Evolutionary conservation across 2,797 vertebrate species (phyloP).

Genomic region (Taeniopygia guttata): DNA sequence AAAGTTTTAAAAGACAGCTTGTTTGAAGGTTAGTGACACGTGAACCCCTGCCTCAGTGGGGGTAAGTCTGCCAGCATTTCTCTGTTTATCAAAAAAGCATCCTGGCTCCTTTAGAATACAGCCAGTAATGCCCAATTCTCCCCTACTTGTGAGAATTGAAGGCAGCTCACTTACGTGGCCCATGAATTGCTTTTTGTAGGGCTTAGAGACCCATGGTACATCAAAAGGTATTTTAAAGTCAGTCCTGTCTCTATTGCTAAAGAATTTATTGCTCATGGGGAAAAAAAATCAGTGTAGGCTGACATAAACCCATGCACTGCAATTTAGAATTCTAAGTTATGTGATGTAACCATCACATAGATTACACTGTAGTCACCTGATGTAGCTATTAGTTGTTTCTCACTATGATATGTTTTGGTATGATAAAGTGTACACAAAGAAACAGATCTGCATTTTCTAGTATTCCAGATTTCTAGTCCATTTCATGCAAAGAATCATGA

Average conservation of each 20-base stretch:
- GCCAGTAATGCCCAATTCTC: neutral
- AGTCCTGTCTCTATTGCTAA: neutral
- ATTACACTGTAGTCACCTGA: neutral
- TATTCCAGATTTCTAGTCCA: neutral
- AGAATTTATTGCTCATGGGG: neutral
- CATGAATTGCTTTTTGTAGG: neutral
- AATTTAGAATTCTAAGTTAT: neutral
- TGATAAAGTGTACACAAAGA: neutral
- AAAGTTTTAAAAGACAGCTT: neutral
- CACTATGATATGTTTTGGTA: neutral
- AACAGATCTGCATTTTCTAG: neutral
- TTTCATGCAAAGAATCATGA: neutral
- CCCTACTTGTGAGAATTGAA: neutral
- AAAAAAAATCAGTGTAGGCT: neutral
- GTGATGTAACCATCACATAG: neutral
- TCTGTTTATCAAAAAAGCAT: neutral
- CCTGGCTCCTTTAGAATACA: neutral
- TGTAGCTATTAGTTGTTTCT: neutral
- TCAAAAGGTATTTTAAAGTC: neutral
- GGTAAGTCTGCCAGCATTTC: neutral
- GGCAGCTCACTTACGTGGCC: neutral
- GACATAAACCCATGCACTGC: neutral
- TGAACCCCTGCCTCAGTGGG: neutral
- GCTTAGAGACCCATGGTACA: neutral
- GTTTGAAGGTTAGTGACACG: neutral